Percentiles rank a stretch among this genome's conserved stretches.
These are phyloP conservation scores for Macrostomum lignano DNA, from an alignment of 1,140 invertebrate species.

Conservation along the genomic window DNA sequence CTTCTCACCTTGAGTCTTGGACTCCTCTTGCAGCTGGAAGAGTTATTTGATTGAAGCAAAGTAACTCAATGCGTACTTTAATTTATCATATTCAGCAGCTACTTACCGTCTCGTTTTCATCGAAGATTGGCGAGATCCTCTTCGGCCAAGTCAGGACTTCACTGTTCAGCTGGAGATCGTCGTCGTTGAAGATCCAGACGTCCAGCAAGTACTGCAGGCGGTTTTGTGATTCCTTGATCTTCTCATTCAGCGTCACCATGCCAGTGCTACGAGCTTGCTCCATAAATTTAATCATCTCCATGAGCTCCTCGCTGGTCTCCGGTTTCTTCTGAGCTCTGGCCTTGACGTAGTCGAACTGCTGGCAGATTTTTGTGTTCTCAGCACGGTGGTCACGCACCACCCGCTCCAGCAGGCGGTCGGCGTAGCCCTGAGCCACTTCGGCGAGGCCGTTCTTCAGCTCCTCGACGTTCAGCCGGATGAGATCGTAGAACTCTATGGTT, in stretches of 20 bases:
- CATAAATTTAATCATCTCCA: slow-evolving; percentile 21
- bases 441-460: slow-evolving; percentile 22
- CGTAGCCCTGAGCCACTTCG: slow-evolving; percentile 14
- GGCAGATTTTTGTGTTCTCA: slow-evolving; percentile 13
- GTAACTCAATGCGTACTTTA: slow-evolving; percentile 7
- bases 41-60: slow-evolving; percentile 5
- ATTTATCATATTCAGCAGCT: slow-evolving; percentile 2
- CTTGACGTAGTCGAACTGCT: slow-evolving; percentile 16
- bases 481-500: slow-evolving; percentile 22
- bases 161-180: slow-evolving; percentile 23
- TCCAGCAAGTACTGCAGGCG: slow-evolving; percentile 23
- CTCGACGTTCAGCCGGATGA: slow-evolving; percentile 24
- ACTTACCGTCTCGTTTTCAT: slow-evolving; percentile 23
- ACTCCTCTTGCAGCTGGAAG: slow-evolving; percentile 39
- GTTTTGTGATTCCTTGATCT: slow-evolving; percentile 14
- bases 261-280: slow-evolving; percentile 16
- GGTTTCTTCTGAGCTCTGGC: slow-evolving; percentile 16
- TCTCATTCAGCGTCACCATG: slow-evolving; percentile 17
- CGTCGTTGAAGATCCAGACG: slow-evolving; percentile 9
- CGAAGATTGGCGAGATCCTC: slow-evolving; percentile 23
- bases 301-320: slow-evolving; percentile 21
- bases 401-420: slow-evolving; percentile 15
- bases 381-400: slow-evolving; percentile 19
- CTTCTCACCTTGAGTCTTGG: slow-evolving; percentile 50
- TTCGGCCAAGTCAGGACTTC: slow-evolving; percentile 23